Evolutionary conservation across 2,888 invertebrate species (phyloP).

Genomic region (Melangyna quadrimaculata): DNA sequence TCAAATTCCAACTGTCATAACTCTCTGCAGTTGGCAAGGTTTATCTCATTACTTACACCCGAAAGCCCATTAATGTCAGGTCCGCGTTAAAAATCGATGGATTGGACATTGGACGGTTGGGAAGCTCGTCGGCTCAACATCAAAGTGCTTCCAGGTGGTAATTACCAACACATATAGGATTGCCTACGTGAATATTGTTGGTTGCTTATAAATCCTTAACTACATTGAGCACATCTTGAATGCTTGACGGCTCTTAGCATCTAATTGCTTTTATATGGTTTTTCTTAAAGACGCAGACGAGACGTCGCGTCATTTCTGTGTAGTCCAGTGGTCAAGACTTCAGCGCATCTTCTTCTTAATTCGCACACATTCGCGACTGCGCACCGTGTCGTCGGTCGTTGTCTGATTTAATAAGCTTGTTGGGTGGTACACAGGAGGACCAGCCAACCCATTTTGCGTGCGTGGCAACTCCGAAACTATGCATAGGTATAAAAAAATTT

Average conservation of each 20-base stretch:
- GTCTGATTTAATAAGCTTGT: slow-evolving; percentile 32
- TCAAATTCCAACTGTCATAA: slow-evolving; percentile 64
- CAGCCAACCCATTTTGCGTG: slow-evolving; percentile 54
- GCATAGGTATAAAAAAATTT: neutral
- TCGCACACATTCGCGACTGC: slow-evolving; percentile 50
- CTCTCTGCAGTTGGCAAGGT: slow-evolving; percentile 72
- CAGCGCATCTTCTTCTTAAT: slow-evolving; percentile 52
- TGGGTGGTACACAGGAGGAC: slow-evolving; percentile 42
- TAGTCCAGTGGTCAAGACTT: neutral
- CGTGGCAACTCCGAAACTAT: slow-evolving; percentile 34
- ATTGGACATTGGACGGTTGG: slow-evolving; percentile 77
- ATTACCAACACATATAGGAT: slow-evolving; percentile 47
- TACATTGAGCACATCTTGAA: slow-evolving; percentile 49
- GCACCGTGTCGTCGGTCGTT: slow-evolving; percentile 6
- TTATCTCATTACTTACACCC: slow-evolving; percentile 78
- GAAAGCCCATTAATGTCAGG: slow-evolving; percentile 80
- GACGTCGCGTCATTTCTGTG: neutral
- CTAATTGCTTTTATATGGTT: slow-evolving; percentile 66
- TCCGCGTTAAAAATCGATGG: slow-evolving; percentile 81
- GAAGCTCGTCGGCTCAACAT: slow-evolving; percentile 77
- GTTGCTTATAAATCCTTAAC: slow-evolving; percentile 54
- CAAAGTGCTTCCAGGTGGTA: slow-evolving; percentile 75
- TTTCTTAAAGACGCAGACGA: slow-evolving; percentile 14
- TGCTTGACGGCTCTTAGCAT: slow-evolving; percentile 62
- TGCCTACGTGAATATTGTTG: slow-evolving; percentile 10